Evolutionary conservation across 1,140 invertebrate species (phyloP), one percentile per base, ranked within the genome.

Genomic region (Onthophagus taurus): DNA sequence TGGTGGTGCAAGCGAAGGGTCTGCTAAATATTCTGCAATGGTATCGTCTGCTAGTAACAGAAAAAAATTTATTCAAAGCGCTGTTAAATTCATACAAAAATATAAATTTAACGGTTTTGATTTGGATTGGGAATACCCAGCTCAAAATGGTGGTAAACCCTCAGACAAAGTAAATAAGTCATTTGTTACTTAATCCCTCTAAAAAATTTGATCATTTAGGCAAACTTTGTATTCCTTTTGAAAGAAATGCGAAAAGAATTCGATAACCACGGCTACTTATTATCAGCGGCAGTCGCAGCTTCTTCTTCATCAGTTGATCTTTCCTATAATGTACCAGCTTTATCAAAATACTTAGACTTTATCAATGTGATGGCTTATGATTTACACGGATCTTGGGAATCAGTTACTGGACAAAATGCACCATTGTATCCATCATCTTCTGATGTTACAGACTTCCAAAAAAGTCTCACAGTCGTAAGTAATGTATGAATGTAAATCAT

Each of bases 281-380:
- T 58, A 2, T 43, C 51, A n/a, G 44, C 49, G n/a, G 52, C 56
- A 11, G 49, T 53, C 1, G 53, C 49, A 21, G 55, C 52, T 11
- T 38, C 47, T 31, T 41, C 48, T 23, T 23, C 33, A 17, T 76
- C 39, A 30, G 50, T 56, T 14, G 58, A 64, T 6, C 43, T 55
- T 8, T 88, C 87, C 13, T 91, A 91, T 54, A 86, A 93, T 55
- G 86, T 93, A 2, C 80, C 84, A 1, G 85, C 89, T 69, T 84
- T 95, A 45, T 87, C 87, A 16, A 90, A 93, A 71, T 55, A 66
- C 23, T 31, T 55, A 81, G n/a, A 76, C 84, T 55, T 74, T 43
- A 66, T 84, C n/a, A 80, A 80, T 52, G 50, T 83, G 3, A 81
- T 81, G 77, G 62, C 69, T 16, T 83, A 81, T 54, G 79, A 83